These are phyloP conservation scores for Orthosia incerta DNA, from an alignment of 2,888 invertebrate genomes.

Conservation along the genomic window DNA sequence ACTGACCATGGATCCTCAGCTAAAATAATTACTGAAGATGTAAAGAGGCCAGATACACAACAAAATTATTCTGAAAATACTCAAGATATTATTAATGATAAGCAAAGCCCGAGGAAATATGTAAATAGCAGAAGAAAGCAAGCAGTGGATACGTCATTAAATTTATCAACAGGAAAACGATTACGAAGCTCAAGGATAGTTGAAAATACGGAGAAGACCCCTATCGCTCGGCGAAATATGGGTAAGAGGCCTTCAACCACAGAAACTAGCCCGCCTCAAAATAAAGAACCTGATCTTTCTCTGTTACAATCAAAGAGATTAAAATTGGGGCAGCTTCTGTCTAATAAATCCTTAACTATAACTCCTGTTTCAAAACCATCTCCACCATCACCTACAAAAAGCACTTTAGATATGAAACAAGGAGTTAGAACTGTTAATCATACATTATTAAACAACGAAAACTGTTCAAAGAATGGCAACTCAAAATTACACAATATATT, in stretches of 20 bases:
- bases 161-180: slow-evolving; percentile 82
- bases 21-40: slow-evolving; percentile 88
- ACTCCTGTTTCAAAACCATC: slow-evolving; percentile 79
- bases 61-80: slow-evolving; percentile 76
- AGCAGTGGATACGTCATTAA: slow-evolving; percentile 72
- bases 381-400: slow-evolving; percentile 77
- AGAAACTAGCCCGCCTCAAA: slow-evolving; percentile 77
- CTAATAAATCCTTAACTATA: slow-evolving; percentile 84
- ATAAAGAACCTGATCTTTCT: slow-evolving; percentile 81
- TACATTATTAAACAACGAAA: slow-evolving; percentile 84
- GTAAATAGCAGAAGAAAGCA: slow-evolving; percentile 82
- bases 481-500: slow-evolving; percentile 88
- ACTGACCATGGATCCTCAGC: slow-evolving; percentile 89
- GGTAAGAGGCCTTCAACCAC: slow-evolving; percentile 79
- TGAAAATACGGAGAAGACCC: slow-evolving; percentile 81
- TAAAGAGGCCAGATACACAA: slow-evolving; percentile 75
- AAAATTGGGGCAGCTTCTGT: slow-evolving; percentile 86
- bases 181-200: slow-evolving; percentile 86
- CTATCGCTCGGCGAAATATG: slow-evolving; percentile 73
- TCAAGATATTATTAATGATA: slow-evolving; percentile 78
- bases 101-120: slow-evolving; percentile 76
- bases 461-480: slow-evolving; percentile 89
- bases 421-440: slow-evolving; percentile 78
- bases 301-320: slow-evolving; percentile 84
- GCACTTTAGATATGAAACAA: slow-evolving; percentile 76